Evolutionary conservation across 2,888 invertebrate species (phyloP), one percentile per base, ranked within the genome.

Genomic region (Drosophila rellima): DNA sequence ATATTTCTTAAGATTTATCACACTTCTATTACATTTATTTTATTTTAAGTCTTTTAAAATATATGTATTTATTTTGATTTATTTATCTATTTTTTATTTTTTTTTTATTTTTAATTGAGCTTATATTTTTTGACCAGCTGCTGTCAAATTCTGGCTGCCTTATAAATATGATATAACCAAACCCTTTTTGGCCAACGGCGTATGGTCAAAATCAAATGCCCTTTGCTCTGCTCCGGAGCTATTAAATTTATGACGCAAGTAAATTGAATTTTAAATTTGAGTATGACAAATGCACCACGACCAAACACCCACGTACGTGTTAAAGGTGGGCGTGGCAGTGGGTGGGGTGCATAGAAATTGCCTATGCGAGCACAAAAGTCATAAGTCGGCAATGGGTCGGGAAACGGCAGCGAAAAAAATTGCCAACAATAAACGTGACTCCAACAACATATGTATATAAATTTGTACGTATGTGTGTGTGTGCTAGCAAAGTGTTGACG

Each of bases 261-360:
- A 91, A 90, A 90, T 90, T 91, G 91, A 90, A 90, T 91, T 90
- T 91, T 91, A 89, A 90, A 91, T 90, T 90, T 80, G 90, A 90
- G 91, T 90, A 89, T 89, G 89, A 90, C 84, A 91, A 91, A 91
- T 91, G 90, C 65, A 73, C 57, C 62, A 57, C 52, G 40, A 26
- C 6, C 45, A 17, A 17, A 62, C 56, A 47, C 54, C 56, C 55
- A 71, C 47, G 51, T 33, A 70, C 56, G 68, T 74, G 59, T 20
- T 29, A 51, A 35, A 15, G 0, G 7, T 29, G 45, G 40, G 33
- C 17, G 52, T 23, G 42, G 15, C 48, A 47, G 40, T n/a, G 15
- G 23, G 17, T 15, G 44, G 48, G 45, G 31, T 44, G 71, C 76
- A 85, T 76, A 77, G 87, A 79, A 82, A 89, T 89, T 81, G 82